Base-by-base conservation (phyloP, 1,140 invertebrate genomes). In the Laodelphax striatellus region DNA sequence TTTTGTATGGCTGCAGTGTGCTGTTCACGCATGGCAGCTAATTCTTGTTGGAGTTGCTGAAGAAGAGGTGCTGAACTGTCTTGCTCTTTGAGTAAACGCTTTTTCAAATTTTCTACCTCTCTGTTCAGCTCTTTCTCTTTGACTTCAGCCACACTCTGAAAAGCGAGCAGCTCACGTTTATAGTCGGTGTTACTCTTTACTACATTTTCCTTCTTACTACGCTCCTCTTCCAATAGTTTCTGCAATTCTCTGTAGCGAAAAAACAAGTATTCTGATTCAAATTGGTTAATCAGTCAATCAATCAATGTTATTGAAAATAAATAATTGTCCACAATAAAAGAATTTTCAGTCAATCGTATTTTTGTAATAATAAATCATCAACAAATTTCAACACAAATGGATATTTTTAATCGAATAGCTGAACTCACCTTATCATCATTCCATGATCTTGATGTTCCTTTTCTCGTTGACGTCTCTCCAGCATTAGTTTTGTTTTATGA, bases 401-500 rank as follows among this genome's bases (percentile, higher is more conserved):
- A 28, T 28, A 4, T 28, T 6, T 4, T 4, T 28, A 28, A 28
- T 28, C 6, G 24, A 38, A 38, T 38, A 38, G 34, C 10, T 8
- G 34, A 11, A 57, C 24, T 42, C 71, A 78, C 77, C 75, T 77
- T 46, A 82, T 74, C 80, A 86, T 86, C 6, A 84, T 75, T 52
- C 80, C 77, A 75, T 89, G 81, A 69, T 90, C 83, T 58, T 79
- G 80, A 60, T 86, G 84, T 69, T 91, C 87, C 66, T 84, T 86
- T 69, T 90, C 87, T 58, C 86, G 75, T 64, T 91, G 87, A 66
- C 86, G 82, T 42, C 87, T 82, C 68, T 89, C 85, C 65, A 83
- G 80, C 8, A 82, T 82, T 65, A 86, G 77, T 70, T 86, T 86
- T 43, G 84, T 83, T 68, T 86, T 86, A 0, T 85, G 67, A 68